These are phyloP conservation scores for Cephus spinipes DNA, from an alignment of 2,888 invertebrate species.

Conservation along the genomic window DNA sequence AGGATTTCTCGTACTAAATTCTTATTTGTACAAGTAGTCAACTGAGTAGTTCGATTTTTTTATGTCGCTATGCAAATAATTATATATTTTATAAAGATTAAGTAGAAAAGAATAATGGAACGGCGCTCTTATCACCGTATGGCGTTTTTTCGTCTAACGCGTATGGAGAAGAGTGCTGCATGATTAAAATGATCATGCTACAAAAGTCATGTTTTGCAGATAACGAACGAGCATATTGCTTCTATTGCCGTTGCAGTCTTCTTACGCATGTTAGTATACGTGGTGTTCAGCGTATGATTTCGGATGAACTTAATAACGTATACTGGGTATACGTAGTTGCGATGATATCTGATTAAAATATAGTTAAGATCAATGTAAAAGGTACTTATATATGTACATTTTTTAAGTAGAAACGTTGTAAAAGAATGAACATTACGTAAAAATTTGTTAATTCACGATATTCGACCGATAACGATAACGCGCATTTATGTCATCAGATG, in stretches of 20 bases:
- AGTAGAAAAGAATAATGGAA: background rate
- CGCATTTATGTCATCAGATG: background rate
- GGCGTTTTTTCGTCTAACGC: background rate
- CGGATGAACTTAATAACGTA: background rate
- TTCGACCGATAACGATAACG: background rate
- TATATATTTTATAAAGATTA: background rate
- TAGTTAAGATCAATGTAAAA: background rate
- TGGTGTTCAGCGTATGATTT: background rate
- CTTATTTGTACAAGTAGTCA: background rate
- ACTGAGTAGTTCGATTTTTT: background rate
- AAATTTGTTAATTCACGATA: background rate
- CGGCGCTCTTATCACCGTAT: background rate
- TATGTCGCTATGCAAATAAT: background rate
- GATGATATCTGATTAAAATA: background rate
- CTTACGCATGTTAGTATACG: background rate
- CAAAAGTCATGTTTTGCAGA: constrained; percentile 8
- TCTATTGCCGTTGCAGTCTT: background rate
- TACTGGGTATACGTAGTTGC: background rate
- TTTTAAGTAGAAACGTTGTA: background rate
- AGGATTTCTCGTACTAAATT: background rate
- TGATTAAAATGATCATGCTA: background rate
- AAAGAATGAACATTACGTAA: background rate
- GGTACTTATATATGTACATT: background rate
- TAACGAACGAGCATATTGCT: background rate
- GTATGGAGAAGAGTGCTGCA: background rate